phyloP scores from a whole-genome alignment of 2,113 vertebrate genomes.

The Xerus inauris region DNA sequence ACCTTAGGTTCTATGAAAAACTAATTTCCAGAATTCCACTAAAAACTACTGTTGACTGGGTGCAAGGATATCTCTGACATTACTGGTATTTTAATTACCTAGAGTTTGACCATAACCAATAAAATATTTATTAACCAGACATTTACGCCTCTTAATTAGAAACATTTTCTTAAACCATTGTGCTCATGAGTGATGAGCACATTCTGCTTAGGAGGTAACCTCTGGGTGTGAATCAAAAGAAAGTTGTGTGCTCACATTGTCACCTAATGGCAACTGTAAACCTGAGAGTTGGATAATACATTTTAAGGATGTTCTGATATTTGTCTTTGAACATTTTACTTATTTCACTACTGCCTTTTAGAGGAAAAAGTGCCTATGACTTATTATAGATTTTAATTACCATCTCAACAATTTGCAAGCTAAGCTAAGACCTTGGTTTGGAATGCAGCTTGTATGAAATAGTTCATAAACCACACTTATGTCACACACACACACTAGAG shows the following conservation, averaged over 20 bases:
- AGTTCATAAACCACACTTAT: constrained; percentile 65
- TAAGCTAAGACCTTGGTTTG: constrained; percentile 63
- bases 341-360: constrained; percentile 46
- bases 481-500: background rate
- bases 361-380: constrained; percentile 63
- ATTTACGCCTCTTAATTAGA: constrained; percentile 40
- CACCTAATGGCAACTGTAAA: background rate
- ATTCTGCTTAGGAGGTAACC: constrained; percentile 40
- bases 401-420: constrained; percentile 76
- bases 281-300: background rate
- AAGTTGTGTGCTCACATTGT: constrained; percentile 62
- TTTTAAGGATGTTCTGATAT: constrained; percentile 51
- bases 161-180: background rate
- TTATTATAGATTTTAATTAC: constrained; percentile 80
- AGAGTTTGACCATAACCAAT: constrained; percentile 40
- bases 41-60: background rate
- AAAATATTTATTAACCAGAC: constrained; percentile 42
- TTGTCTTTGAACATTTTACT: constrained; percentile 55
- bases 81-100: constrained; percentile 30
- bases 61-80: background rate
- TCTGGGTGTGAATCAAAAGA: constrained; percentile 24
- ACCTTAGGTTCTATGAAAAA: background rate
- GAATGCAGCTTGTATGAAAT: constrained; percentile 61
- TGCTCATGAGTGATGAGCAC: background rate
- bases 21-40: background rate